Base-by-base conservation (phyloP, 2,113 vertebrate species). In the Ursus arctos region DNA sequence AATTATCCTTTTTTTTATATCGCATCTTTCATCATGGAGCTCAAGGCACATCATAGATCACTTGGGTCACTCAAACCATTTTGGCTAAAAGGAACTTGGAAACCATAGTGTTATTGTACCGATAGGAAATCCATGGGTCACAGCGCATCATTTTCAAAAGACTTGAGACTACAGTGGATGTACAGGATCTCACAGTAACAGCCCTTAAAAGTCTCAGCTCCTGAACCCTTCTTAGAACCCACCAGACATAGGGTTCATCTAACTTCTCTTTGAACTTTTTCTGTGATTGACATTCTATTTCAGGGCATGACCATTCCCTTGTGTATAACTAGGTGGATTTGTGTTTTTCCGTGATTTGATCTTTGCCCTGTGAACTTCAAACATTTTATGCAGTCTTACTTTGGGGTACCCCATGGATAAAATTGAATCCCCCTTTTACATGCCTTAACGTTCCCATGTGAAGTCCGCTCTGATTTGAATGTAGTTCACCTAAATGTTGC, bases 1-100 rank as follows among this genome's bases (percentile, higher is more conserved):
- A 76, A 95, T 94, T 72, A 72, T 55, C 33, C 22, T 51, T 74
- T 94, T 80, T 71, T 92, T 83, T 84, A 72, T 74, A 47, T 18
- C 40, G 36, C 82, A 10, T 85, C 77, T 96, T 95, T 83, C 92
- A 87, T 93, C 67, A 31, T 49, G 33, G 22, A 82, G 26, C 28
- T 93, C 24, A 28, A 82, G 61, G 83, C 10, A 36, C 88, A 61
- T 61, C 57, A 61, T 77, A 71, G 74, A 72, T 72, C 57, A 28
- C 28, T 91, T 15, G 43, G 40, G 19, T 91, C 24, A 76, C 53
- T 43, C 40, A 79, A 94, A 91, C 28, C 26, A 9, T 85, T 49
- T 36, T 79, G 67, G 49, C 71, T 79, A 13, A 57, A 59, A 63
- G 47, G 22, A 33, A 67, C n/a, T 71, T 91, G 81, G 86, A 83